A percentile compares a stretch with the other conserved stretches of the same genome.
These are phyloP conservation scores for Chloromyia formosa DNA, from an alignment of 2,888 invertebrate genomes.

Conservation along the genomic window DNA sequence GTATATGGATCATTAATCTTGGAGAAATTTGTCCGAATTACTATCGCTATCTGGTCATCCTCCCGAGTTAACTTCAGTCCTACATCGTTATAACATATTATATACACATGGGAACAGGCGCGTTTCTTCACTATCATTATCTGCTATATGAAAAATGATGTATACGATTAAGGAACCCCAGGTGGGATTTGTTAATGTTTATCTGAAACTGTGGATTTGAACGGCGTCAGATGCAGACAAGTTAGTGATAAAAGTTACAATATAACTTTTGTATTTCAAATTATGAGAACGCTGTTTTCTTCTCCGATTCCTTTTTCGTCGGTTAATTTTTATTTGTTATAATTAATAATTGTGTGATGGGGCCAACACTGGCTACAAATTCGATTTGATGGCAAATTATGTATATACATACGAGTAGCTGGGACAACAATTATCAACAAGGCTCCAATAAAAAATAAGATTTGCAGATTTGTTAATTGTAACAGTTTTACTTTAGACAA, in stretches of 20 bases:
- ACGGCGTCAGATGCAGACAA: slow-evolving; percentile 8
- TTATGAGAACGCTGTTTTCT: background rate
- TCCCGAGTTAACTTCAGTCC: background rate
- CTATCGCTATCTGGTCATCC: background rate
- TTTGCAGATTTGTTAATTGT: no score
- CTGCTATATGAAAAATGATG: slow-evolving; percentile 19
- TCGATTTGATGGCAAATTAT: no score
- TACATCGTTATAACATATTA: background rate
- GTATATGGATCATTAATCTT: slow-evolving; percentile 20
- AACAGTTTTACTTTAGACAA: no score
- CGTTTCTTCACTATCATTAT: slow-evolving; percentile 25
- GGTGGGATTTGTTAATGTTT: slow-evolving; percentile 33
- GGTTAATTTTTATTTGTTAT: slow-evolving; percentile 9
- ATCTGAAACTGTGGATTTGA: slow-evolving; percentile 26
- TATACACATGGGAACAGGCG: background rate
- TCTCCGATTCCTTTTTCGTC: slow-evolving; percentile 4
- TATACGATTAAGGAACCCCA: slow-evolving; percentile 25
- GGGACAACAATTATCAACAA: no score
- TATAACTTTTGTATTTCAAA: background rate
- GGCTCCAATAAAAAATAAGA: no score
- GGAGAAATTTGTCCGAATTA: slow-evolving; percentile 11
- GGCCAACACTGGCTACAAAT: no score
- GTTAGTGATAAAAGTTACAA: background rate
- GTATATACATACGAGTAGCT: no score
- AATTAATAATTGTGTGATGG: slow-evolving; percentile 15